These are phyloP conservation scores for Melanostoma scalare DNA, from an alignment of 2,888 invertebrate genomes.

Conservation along the genomic window DNA sequence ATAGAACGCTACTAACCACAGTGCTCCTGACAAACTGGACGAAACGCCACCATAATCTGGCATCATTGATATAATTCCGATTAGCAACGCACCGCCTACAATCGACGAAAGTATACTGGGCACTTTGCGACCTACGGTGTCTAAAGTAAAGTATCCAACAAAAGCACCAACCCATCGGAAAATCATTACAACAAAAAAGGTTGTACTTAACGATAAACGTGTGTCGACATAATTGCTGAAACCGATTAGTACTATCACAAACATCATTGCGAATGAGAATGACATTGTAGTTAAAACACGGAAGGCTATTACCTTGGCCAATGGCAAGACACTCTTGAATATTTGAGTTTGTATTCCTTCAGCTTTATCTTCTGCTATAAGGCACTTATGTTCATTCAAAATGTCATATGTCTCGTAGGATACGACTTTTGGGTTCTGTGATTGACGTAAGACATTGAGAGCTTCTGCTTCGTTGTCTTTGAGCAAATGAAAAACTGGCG, in stretches of 20 bases:
- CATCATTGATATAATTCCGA: conserved; percentile 51
- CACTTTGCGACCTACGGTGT: conserved; percentile 76
- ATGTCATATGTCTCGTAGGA: conserved; percentile 76
- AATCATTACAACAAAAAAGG: not conserved
- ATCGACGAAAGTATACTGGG: conserved; percentile 73
- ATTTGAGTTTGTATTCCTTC: conserved; percentile 69
- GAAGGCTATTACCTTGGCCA: conserved; percentile 74
- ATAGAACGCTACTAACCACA: conserved; percentile 62
- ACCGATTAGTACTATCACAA: too few relatives aligned
- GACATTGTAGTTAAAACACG: conserved; percentile 76
- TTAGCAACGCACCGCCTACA: conserved; percentile 62
- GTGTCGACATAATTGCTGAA: too few relatives aligned
- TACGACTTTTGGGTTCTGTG: conserved; percentile 76
- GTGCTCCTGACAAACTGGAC: not conserved
- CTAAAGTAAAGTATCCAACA: conserved; percentile 68
- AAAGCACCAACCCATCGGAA: conserved; percentile 73
- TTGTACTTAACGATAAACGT: too few relatives aligned
- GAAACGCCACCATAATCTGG: not conserved
- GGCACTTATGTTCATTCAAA: conserved; percentile 77
- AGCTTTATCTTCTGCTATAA: conserved; percentile 76
- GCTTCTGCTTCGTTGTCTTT: conserved; percentile 16
- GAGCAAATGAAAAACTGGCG: conserved; percentile 8
- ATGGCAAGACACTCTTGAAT: conserved; percentile 73
- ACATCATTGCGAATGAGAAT: conserved; percentile 75
- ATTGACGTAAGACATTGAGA: conserved; percentile 71